Base-by-base conservation (phyloP, 1,140 invertebrate genomes). In the Chrysoperla carnea region DNA sequence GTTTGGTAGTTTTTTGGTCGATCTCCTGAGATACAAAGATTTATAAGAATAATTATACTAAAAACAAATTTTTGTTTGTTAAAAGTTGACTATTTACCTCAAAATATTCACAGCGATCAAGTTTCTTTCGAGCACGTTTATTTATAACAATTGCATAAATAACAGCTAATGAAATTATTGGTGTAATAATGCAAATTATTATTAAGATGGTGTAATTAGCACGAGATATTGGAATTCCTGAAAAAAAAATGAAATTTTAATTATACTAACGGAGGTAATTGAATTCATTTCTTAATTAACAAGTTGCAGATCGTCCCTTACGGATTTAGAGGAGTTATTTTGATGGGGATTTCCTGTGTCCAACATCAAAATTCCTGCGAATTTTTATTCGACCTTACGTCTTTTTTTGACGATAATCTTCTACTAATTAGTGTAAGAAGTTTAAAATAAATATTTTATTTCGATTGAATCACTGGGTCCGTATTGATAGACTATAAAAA, bases 41-140 rank as follows among this genome's bases (percentile, higher is more conserved):
- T 41, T 35, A 45, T 37, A 36, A 0, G 37, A n/a, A 11, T 9
- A 14, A 5, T 23, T 9, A 5, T 23, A 13, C 6, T 38, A 38
- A 23, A 23, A 38, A 38, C 2, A 38, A 14, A 14, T 9, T 11
- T 12, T 12, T 37, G 11, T 17, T n/a, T n/a, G n/a, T n/a, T n/a
- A n/a, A n/a, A n/a, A n/a, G n/a, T n/a, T n/a, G n/a, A 37, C 0
- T 15, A 23, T 33, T 52, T 42, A 58, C 54, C 51, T 51, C 39
- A 37, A 53, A 52, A 43, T 49, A 52, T 38, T 42, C 44, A 42
- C 52, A 53, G 9, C 52, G 42, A 23, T 23, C 17, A 5, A 23
- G 17, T 23, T 23, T 23, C 29, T 42, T 29, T 27, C 40, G 23
- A 37, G 36, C 38, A 5, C 36, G 38, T 2, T 47, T 49, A 6